Conservation (phyloP, 2,888 invertebrate species). For the Anthrax anthrax region DNA sequence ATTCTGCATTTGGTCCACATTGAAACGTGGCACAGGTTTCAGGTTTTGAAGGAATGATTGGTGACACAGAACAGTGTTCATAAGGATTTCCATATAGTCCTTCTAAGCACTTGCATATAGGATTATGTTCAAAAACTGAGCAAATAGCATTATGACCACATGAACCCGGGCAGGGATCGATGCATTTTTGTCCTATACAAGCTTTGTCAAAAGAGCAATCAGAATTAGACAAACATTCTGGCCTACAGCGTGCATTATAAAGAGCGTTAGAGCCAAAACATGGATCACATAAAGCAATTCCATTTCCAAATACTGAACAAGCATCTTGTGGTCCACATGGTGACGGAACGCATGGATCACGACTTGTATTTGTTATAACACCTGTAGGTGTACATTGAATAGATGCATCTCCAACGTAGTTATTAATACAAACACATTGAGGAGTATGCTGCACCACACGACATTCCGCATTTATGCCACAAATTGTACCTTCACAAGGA, state of each 20-base stretch:
- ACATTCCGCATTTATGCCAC: constrained; percentile 70
- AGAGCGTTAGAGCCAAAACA: constrained; percentile 53
- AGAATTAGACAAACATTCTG: constrained; percentile 66
- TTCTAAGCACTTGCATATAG: constrained; percentile 53
- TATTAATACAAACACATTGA: constrained; percentile 63
- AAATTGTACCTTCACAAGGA: constrained; percentile 58
- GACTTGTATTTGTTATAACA: constrained; percentile 44
- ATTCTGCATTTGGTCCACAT: constrained; percentile 62
- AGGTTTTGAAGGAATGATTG: constrained; percentile 25
- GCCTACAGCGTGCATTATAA: constrained; percentile 60
- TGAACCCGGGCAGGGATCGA: constrained; percentile 65
- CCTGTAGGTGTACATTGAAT: constrained; percentile 50
- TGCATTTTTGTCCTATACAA: constrained; percentile 57
- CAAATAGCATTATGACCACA: constrained; percentile 63
- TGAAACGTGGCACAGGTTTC: constrained; percentile 50
- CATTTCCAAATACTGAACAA: constrained; percentile 56
- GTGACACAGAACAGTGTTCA: constrained; percentile 51
- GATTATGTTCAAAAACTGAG: constrained; percentile 53
- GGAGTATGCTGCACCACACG: constrained; percentile 67
- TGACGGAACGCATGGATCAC: constrained; percentile 59
- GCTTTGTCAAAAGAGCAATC: constrained; percentile 68
- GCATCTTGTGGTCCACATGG: constrained; percentile 55
- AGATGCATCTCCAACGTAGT: constrained; percentile 67
- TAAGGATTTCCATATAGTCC: constrained; percentile 63
- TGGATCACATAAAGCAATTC: constrained; percentile 66